Conservation (phyloP, 2,113 vertebrate species). For the Brachyistius frenatus region DNA sequence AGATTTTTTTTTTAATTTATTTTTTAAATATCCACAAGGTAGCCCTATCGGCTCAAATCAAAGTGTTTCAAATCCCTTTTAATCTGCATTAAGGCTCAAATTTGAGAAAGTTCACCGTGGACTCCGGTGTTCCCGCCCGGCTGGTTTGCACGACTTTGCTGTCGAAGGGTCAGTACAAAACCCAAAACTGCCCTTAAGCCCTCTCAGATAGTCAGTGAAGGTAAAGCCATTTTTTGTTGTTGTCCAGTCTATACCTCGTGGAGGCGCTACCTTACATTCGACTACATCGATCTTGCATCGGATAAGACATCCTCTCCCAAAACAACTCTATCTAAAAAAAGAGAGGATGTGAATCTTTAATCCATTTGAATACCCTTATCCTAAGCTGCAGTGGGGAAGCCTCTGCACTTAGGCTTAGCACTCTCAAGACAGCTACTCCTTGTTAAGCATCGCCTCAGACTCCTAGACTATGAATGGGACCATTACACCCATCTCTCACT, state of each 20-base stretch:
- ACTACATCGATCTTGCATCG: slow-evolving; percentile 12
- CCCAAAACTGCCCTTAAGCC: not conserved
- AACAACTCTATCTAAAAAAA: slow-evolving; percentile 44
- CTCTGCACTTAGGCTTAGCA: slow-evolving; percentile 75
- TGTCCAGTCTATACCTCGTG: too few relatives aligned
- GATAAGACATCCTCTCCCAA: slow-evolving; percentile 23
- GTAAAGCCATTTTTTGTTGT: not conserved
- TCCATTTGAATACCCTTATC: slow-evolving; percentile 74
- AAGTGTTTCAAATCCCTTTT: slow-evolving; percentile 59
- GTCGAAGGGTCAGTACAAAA: slow-evolving; percentile 15
- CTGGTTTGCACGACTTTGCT: slow-evolving; percentile 7
- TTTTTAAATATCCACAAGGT: slow-evolving; percentile 58
- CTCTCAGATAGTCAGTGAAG: not conserved
- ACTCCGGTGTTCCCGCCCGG: slow-evolving; percentile 37
- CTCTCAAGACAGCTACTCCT: slow-evolving; percentile 76
- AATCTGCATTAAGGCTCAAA: slow-evolving; percentile 52
- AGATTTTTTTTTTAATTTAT: not conserved
- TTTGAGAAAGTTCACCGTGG: slow-evolving; percentile 9
- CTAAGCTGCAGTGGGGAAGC: slow-evolving; percentile 71
- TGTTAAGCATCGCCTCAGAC: slow-evolving; percentile 74
- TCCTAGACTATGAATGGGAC: slow-evolving; percentile 73
- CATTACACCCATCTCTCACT: slow-evolving; percentile 73
- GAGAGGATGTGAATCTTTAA: slow-evolving; percentile 60
- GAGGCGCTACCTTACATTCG: not conserved
- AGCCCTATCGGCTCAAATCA: slow-evolving; percentile 37